Evolutionary conservation across 2,888 invertebrate species (phyloP).

Genomic region (Cynaeus angustus): DNA sequence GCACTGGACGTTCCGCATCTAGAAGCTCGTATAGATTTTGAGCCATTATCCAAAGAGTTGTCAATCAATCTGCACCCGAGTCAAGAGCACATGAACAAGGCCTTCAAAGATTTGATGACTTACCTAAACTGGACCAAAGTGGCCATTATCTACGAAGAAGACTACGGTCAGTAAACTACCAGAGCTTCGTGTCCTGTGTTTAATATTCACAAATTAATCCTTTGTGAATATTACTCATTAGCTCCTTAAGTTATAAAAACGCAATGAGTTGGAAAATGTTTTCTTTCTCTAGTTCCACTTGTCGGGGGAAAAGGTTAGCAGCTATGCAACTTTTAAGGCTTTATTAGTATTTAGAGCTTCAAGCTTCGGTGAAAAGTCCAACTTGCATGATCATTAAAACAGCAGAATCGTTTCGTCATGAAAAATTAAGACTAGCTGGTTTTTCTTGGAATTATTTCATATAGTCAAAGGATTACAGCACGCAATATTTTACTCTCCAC

Average conservation of each 20-base stretch:
- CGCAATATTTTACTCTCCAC: slow-evolving; percentile 28
- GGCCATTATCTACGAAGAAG: slow-evolving; percentile 95
- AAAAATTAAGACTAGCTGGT: not conserved
- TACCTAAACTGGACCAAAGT: slow-evolving; percentile 95
- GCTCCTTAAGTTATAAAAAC: not conserved
- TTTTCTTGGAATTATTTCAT: not conserved
- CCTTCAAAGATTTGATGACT: slow-evolving; percentile 89
- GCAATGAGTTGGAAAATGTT: slow-evolving; percentile 46
- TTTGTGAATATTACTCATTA: not conserved
- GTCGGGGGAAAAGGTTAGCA: slow-evolving; percentile 69
- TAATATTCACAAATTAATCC: slow-evolving; percentile 9
- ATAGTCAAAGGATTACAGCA: slow-evolving; percentile 13
- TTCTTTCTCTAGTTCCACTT: slow-evolving; percentile 65
- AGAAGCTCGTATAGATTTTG: slow-evolving; percentile 82
- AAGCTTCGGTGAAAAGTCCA: slow-evolving; percentile 23
- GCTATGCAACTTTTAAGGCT: slow-evolving; percentile 55
- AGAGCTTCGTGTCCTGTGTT: not conserved
- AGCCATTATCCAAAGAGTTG: slow-evolving; percentile 79
- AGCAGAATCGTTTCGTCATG: not conserved
- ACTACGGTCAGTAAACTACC: slow-evolving; percentile 81
- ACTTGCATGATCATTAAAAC: slow-evolving; percentile 33
- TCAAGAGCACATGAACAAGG: slow-evolving; percentile 85
- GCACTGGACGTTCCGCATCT: slow-evolving; percentile 93
- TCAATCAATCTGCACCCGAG: slow-evolving; percentile 93
- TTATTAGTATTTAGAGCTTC: slow-evolving; percentile 51